Evolutionary conservation across 2,797 vertebrate genomes (phyloP), one percentile per base, ranked within the genome.

Genomic region (Falco naumanni): DNA sequence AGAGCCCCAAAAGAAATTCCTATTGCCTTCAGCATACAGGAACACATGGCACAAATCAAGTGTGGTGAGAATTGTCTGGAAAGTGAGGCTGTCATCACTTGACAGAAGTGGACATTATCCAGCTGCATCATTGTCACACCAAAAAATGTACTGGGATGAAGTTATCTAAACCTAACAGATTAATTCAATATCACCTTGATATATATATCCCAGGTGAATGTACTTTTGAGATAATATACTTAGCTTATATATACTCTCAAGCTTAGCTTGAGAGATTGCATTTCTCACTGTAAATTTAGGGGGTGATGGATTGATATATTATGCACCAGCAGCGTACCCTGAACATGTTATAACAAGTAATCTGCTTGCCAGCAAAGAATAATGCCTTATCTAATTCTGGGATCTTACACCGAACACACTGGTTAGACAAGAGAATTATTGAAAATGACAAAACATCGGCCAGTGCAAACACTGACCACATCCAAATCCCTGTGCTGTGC

Each of bases 241-340:
- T 60, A 41, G 39, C 39, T 41, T 41, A 41, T 41, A 41, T 41
- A 41, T 41, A 41, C 39, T 41, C 39, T 41, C 39, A 79, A 81
- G 61, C 71, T 69, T 47, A 91, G 65, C 17, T 16, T 75, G 57
- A 92, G 57, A 84, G 50, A 92, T 2, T 57, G 75, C 45, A 61
- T 86, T 95, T 72, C 91, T 79, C 43, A 63, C 84, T 31, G 16
- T 81, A 89, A 92, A 94, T 69, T 93, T 81, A 83, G 63, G 33
- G 56, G 34, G 85, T 89, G 95, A 96, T 74, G 81, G 78, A 95
- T 95, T 2, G 13, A 41, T 65, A 5, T 59, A 47, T 86, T 43
- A 86, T 18, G 65, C 22, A 69, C 26, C 81, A 70, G 60, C 53
- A 72, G 74, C 5, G n/a, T 60, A 37, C 60, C 14, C 84, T 71